Conservation (phyloP, 2,888 invertebrate species). For the Phalera bucephala region DNA sequence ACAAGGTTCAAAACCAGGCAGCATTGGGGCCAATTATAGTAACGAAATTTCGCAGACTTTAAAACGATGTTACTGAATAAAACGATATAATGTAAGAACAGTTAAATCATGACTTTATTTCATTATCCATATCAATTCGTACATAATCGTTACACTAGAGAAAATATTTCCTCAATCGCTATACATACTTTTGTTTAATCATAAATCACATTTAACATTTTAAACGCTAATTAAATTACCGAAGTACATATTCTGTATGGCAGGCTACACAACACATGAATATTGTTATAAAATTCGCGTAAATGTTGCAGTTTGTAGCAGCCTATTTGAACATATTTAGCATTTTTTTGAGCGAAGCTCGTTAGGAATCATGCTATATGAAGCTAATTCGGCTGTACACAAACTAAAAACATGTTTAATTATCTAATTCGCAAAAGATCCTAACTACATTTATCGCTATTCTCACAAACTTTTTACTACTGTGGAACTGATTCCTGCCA, state of each 20-base stretch:
- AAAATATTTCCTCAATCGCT: conserved; percentile 63
- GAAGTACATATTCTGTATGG: conserved; percentile 55
- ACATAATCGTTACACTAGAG: conserved; percentile 64
- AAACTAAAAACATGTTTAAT: not conserved
- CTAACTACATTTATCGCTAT: too few species aligned
- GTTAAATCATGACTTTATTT: conserved; percentile 75
- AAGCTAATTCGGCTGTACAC: not conserved
- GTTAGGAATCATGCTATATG: conserved; percentile 1
- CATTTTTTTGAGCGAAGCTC: conserved; percentile 6
- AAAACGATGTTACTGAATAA: conserved; percentile 23
- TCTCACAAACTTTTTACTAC: too few species aligned
- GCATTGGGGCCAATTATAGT: too few species aligned
- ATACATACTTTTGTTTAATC: conserved; percentile 52
- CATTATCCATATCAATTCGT: conserved; percentile 66
- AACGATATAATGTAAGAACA: conserved; percentile 47
- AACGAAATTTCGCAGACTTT: too few species aligned
- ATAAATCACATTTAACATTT: conserved; percentile 75
- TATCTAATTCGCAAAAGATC: too few species aligned
- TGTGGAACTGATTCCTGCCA: too few species aligned
- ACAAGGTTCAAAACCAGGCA: too few species aligned
- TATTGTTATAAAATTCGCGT: conserved; percentile 16
- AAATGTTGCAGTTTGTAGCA: conserved; percentile 9
- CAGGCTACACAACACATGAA: conserved; percentile 54
- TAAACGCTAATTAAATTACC: conserved; percentile 50
- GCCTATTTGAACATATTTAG: conserved; percentile 10